Evolutionary conservation across 2,888 invertebrate genomes (phyloP).

Genomic region (Chamaedrilus cognettii): DNA sequence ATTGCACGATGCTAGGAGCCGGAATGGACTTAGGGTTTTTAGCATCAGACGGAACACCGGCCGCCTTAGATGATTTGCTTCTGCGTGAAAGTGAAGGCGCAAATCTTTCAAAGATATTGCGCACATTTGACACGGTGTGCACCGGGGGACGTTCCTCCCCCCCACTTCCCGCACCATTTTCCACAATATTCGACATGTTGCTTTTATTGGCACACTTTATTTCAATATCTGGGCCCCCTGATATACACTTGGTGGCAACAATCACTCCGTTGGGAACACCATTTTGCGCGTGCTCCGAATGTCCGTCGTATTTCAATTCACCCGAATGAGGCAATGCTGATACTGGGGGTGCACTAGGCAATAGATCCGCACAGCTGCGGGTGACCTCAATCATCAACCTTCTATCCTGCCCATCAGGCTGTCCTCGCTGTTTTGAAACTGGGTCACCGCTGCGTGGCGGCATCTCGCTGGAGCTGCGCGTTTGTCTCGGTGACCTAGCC

Average conservation of each 20-base stretch:
- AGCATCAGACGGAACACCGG: neutral
- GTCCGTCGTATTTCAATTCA: too few relatives aligned
- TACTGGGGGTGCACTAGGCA: neutral
- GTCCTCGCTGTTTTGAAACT: too few relatives aligned
- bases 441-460: neutral
- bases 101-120: neutral
- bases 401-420: too few relatives aligned
- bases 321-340: too few relatives aligned
- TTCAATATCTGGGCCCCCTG: too few relatives aligned
- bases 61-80: too few relatives aligned
- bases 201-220: too few relatives aligned
- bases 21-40: neutral
- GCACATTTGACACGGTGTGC: conserved; percentile 1
- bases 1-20: neutral
- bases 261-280: neutral
- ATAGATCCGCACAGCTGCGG: neutral
- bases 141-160: neutral
- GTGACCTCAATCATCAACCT: too few relatives aligned
- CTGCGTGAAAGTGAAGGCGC: neutral
- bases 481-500: neutral
- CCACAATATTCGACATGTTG: too few relatives aligned
- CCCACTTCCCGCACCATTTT: neutral
- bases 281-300: too few relatives aligned
- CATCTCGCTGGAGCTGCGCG: conserved; percentile 1
- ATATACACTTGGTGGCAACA: too few relatives aligned